Evolutionary conservation across 2,797 vertebrate genomes (phyloP).

Genomic region (Alouatta caraya): DNA sequence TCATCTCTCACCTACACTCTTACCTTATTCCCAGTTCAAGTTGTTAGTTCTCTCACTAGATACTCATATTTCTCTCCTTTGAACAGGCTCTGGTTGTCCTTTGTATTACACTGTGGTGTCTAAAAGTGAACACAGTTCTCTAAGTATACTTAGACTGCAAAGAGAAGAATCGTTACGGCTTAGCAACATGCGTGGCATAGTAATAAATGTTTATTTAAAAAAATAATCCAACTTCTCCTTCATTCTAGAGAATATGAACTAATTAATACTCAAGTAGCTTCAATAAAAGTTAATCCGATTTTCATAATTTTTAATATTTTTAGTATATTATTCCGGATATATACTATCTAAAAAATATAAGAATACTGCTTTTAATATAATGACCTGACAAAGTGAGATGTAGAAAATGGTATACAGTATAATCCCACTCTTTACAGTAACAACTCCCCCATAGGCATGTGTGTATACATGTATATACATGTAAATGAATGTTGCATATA

Average conservation of each 20-base stretch:
- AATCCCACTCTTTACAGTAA: neutral
- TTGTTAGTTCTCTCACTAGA: neutral
- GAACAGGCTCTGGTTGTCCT: neutral
- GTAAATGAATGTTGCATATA: neutral
- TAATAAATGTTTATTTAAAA: constrained; percentile 10
- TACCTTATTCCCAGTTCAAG: neutral
- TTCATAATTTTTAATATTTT: constrained; percentile 43
- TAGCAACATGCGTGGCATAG: neutral
- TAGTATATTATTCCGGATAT: neutral
- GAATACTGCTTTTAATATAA: constrained; percentile 12
- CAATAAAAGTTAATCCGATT: constrained; percentile 8
- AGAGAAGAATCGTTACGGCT: neutral
- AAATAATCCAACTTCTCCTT: neutral
- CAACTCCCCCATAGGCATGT: neutral
- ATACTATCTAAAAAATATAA: neutral
- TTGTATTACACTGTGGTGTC: neutral
- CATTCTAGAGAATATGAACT: neutral
- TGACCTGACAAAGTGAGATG: neutral
- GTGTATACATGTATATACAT: neutral
- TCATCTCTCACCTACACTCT: neutral
- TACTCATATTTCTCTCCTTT: neutral
- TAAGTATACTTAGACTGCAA: neutral
- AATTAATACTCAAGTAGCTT: constrained; percentile 4
- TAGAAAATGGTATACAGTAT: neutral
- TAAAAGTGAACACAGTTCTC: neutral